Evolutionary conservation across 1,140 invertebrate species (phyloP), one percentile per base, ranked within the genome.

Genomic region (Euwallacea fornicatus): DNA sequence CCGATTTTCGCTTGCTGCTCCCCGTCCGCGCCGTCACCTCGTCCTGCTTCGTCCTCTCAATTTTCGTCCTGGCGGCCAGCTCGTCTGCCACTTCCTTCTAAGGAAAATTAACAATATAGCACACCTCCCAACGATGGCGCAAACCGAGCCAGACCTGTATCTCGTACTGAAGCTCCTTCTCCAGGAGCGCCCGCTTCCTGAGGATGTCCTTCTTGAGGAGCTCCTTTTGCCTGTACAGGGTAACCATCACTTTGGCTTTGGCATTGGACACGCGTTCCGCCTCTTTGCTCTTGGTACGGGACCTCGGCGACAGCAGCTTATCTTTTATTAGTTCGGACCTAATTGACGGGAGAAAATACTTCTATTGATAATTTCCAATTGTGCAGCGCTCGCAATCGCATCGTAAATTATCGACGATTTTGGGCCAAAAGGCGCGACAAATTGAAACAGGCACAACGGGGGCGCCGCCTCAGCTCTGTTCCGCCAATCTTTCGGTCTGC

Each of bases 121-220:
- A 7, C 15, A 42, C 4, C 21, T 33, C 4, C 4, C 21, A 50
- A 10, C 46, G 13, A 50, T n/a, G 0, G 2, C 11, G 7, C 7
- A 13, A 55, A 56, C 7, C 41, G 6, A 53, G 7, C 8, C 56
- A 33, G 16, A 91, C 91, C 87, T 93, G 91, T 80, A 98, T 96
- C 78, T 96, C 93, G 74, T 91, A 89, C 79, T 95, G 92, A 56
- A 97, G 84, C 81, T 96, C 94, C 76, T 96, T 95, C 81, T 98
- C 95, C 55, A 97, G 86, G 3, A 96, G 81, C 6, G 91, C 91
- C 75, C 95, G 84, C 80, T 97, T 97, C 76, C 94, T 93, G 46
- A 96, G 86, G 67, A 98, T 97, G 76, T 97, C 95, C 78, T 96
- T 96, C 81, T 97, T 97, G 15, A 98, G 86, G 72, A 92, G 82